Base-by-base conservation (phyloP, 1,140 invertebrate genomes). In the Leptestheria dahalacensis region DNA sequence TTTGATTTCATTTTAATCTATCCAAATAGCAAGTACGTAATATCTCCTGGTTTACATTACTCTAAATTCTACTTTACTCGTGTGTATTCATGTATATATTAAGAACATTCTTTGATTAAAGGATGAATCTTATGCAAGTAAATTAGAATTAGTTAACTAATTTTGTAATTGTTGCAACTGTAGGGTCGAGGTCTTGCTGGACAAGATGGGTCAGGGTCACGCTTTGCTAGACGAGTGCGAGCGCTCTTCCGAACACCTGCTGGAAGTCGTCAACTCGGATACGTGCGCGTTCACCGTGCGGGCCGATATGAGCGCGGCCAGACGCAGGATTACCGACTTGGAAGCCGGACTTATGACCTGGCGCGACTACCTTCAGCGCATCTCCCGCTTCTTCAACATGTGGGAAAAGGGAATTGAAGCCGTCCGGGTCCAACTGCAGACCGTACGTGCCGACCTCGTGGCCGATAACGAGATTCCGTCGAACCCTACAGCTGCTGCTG, bases 281-380 rank as follows among this genome's bases (percentile, higher is more conserved):
- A 49, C 49, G n/a, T 51, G 51, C 21, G 26, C 25, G 23, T 41
- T 49, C n/a, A 52, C 58, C 15, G 25, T 90, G 10, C 78, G 83
- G 52, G 85, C 88, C 77, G 86, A 91, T 69, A 81, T 86, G 60
- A 80, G 81, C 2, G 83, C 85, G 1, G 81, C 84, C 10, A 77
- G 74, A 1, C 84, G 90, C 65, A 73, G 87, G 53, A 78, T 89
- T 9, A 78, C 79, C 18, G 91, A 89, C 66, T 68, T 88, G 15
- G 78, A 82, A 64, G 87, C 87, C 24, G 82, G 82, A 33, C 72
- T 94, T 0, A 80, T 86, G 64, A 91, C 86, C 0, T 92, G 90
- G 84, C 63, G 68, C 3, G 65, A 70, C 33, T 69, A 69, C 55
- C 66, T 75, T 3, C 68, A 71, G 49, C 67, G 65, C 41, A 63